Percentiles rank a stretch among this genome's conserved stretches.
These are phyloP conservation scores for Gymnobelideus leadbeateri DNA, from an alignment of 2,113 vertebrate genomes.

Conservation along the genomic window DNA sequence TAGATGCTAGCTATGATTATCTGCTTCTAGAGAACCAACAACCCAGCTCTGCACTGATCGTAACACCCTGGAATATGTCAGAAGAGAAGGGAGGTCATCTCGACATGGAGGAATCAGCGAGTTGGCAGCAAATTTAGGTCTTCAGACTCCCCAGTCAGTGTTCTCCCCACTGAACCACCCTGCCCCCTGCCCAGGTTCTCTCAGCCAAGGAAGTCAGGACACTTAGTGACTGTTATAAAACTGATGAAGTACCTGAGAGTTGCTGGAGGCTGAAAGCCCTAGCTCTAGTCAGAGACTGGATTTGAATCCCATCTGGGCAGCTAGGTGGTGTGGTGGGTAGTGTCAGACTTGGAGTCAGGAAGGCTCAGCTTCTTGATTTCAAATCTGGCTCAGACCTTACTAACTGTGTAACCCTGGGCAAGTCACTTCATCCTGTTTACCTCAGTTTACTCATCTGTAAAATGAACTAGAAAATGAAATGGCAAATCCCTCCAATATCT, in stretches of 20 bases:
- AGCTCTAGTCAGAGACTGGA: neutral
- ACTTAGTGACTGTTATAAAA: neutral
- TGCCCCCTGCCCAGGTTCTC: neutral
- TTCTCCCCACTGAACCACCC: neutral
- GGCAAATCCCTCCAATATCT: neutral
- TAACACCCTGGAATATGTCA: neutral
- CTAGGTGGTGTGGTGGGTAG: neutral
- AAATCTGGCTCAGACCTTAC: neutral
- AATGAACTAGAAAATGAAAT: neutral
- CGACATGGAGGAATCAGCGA: neutral
- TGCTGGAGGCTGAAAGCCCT: neutral
- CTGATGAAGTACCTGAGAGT: neutral
- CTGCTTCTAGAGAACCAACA: neutral
- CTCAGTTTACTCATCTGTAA: neutral
- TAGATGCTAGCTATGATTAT: neutral
- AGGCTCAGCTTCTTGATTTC: neutral
- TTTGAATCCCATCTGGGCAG: neutral
- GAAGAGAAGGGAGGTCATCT: neutral
- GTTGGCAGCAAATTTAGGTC: neutral
- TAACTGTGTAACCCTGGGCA: neutral
- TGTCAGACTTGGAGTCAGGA: neutral
- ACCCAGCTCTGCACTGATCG: neutral
- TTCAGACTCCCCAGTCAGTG: neutral
- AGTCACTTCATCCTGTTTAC: neutral
- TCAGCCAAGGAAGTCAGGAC: neutral